phyloP scores from a whole-genome alignment of 1,140 invertebrate species.

The Achroia grisella region DNA sequence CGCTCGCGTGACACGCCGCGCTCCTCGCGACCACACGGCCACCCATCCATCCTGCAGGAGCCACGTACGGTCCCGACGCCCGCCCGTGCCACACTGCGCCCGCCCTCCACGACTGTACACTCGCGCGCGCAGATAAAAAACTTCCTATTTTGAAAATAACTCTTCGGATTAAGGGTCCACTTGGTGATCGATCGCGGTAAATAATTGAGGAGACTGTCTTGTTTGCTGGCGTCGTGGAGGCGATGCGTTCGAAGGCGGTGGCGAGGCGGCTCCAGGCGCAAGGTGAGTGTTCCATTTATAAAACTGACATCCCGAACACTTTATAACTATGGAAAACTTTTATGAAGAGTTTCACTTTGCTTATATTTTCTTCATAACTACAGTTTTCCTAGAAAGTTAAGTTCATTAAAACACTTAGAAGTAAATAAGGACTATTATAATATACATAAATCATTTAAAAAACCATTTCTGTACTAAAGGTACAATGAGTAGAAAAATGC shows the following conservation, averaged over 20 bases:
- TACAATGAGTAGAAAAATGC: too few relatives aligned
- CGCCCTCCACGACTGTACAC: conserved; percentile 8
- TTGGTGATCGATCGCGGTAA: conserved; percentile 48
- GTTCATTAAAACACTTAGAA: too few relatives aligned
- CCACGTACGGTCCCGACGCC: conserved; percentile 38
- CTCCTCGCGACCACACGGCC: conserved; percentile 26
- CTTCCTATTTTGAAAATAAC: conserved; percentile 38
- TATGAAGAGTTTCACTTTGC: too few relatives aligned
- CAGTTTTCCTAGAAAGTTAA: too few relatives aligned
- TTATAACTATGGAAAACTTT: too few relatives aligned
- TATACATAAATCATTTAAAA: too few relatives aligned
- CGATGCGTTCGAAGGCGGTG: conserved; percentile 74
- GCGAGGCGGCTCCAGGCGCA: conserved; percentile 72
- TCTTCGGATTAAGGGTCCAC: conserved; percentile 32
- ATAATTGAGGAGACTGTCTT: conserved; percentile 45
- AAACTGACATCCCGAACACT: too few relatives aligned
- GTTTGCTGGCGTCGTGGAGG: conserved; percentile 33
- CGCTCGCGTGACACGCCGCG: conserved; percentile 65
- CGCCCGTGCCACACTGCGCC: conserved; percentile 45
- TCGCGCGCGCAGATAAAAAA: conserved; percentile 30
- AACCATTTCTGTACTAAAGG: too few relatives aligned
- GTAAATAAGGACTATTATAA: too few relatives aligned
- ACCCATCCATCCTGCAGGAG: conserved; percentile 30
- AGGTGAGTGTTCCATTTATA: conserved; percentile 45
- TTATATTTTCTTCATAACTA: too few relatives aligned